Evolutionary conservation across 1,140 invertebrate species (phyloP).

Genomic region (Drosophila equinoxialis): DNA sequence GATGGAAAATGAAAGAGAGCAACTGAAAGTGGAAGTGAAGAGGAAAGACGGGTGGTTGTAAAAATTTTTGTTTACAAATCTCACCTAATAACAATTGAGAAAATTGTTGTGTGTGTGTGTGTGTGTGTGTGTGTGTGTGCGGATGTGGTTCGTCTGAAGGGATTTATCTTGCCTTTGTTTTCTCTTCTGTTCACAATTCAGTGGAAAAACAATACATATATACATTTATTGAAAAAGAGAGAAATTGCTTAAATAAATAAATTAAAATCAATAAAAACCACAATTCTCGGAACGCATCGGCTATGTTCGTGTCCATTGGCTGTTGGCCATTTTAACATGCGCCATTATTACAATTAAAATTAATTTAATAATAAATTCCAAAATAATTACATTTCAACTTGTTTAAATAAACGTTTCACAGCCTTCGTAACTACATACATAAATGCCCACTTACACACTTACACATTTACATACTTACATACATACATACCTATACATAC

Average conservation of each 20-base stretch:
- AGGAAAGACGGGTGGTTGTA: not conserved
- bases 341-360: constrained; percentile 82
- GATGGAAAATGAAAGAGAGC: not conserved
- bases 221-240: constrained; percentile 24
- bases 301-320: constrained; percentile 10
- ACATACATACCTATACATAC: constrained; percentile 11
- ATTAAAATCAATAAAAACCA: constrained; percentile 77
- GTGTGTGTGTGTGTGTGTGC: constrained; percentile 58
- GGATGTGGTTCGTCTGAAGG: constrained; percentile 54
- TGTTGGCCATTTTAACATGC: constrained; percentile 69
- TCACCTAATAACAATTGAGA: constrained; percentile 79
- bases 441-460: constrained; percentile 18
- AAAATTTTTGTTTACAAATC: constrained; percentile 67
- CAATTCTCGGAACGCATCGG: constrained; percentile 27
- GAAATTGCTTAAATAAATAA: constrained; percentile 73
- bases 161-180: constrained; percentile 29
- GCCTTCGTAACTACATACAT: constrained; percentile 29
- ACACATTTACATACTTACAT: not conserved
- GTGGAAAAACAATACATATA: constrained; percentile 44
- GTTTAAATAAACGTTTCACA: constrained; percentile 74
- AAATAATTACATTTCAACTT: constrained; percentile 82
- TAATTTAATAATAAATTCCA: constrained; percentile 83
- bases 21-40: not conserved
- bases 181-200: not conserved
- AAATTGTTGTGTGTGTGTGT: constrained; percentile 37